These are phyloP conservation scores for Sarcophaga bullata DNA, from an alignment of 1,140 invertebrate species.

Conservation along the genomic window DNA sequence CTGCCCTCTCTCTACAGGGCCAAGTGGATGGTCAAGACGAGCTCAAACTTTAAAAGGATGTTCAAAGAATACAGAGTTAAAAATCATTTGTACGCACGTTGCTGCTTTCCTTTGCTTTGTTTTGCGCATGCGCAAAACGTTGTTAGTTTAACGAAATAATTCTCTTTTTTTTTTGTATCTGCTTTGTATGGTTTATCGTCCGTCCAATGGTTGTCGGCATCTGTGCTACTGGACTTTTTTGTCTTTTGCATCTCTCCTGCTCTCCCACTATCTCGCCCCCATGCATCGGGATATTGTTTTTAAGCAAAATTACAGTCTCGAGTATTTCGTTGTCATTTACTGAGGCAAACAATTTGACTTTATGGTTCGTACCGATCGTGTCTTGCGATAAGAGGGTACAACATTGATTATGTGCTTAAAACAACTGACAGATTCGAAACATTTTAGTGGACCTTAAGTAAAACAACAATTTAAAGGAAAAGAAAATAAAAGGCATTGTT, in stretches of 20 bases:
- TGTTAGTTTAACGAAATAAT: neutral
- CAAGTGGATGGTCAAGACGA: neutral
- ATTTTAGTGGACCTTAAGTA: neutral
- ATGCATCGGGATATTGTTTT: no score
- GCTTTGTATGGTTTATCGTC: neutral
- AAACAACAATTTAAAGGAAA: no score
- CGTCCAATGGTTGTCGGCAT: conserved; percentile 28
- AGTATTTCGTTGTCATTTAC: conserved; percentile 15
- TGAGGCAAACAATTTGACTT: conserved; percentile 28
- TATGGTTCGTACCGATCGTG: conserved; percentile 31
- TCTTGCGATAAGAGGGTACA: conserved; percentile 13
- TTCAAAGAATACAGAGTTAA: no score
- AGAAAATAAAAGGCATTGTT: no score
- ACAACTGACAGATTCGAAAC: conserved; percentile 34
- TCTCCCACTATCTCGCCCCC: neutral
- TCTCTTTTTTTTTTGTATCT: neutral
- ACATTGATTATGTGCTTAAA: conserved; percentile 41
- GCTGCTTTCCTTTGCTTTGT: no score
- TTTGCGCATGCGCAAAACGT: no score
- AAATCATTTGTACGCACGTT: no score
- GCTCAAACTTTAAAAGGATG: no score
- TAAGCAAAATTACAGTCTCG: neutral
- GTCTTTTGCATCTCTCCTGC: neutral
- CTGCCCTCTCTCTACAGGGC: no score
- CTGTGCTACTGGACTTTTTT: conserved; percentile 40